Percentiles rank a stretch among this genome's conserved stretches.
Evolutionary conservation across 2,888 invertebrate genomes (phyloP).

Genomic region (Rotaria sp.): DNA sequence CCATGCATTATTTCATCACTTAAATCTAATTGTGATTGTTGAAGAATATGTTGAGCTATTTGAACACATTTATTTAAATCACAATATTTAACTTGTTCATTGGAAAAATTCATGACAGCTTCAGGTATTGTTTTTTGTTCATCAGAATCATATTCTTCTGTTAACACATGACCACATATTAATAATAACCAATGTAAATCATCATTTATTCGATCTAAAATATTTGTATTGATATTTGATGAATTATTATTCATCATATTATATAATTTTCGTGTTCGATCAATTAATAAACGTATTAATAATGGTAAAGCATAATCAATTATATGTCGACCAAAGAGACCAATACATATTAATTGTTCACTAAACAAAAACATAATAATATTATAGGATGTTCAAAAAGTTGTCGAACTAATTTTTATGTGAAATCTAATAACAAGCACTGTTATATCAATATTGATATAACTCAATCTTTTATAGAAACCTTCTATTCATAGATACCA

Average conservation of each 20-base stretch:
- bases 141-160: constrained; percentile 28
- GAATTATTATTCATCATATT: neutral
- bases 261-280: neutral
- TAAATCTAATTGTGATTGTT: constrained; percentile 13
- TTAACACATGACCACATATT: constrained; percentile 12
- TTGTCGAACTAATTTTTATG: no score
- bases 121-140: constrained; percentile 1
- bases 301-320: constrained; percentile 26
- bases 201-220: constrained; percentile 1
- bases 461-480: no score
- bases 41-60: neutral
- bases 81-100: constrained; percentile 14
- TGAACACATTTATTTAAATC: constrained; percentile 1
- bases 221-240: neutral
- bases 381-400: no score
- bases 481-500: no score
- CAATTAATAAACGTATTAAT: constrained; percentile 18
- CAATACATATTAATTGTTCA: constrained; percentile 10
- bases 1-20: neutral
- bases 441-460: no score
- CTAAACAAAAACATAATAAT: neutral
- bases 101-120: neutral
- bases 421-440: no score
- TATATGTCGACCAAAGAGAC: constrained; percentile 17
- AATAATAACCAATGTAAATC: constrained; percentile 27